phyloP scores from a whole-genome alignment of 2,113 vertebrate species.

The Marmota flaviventris region DNA sequence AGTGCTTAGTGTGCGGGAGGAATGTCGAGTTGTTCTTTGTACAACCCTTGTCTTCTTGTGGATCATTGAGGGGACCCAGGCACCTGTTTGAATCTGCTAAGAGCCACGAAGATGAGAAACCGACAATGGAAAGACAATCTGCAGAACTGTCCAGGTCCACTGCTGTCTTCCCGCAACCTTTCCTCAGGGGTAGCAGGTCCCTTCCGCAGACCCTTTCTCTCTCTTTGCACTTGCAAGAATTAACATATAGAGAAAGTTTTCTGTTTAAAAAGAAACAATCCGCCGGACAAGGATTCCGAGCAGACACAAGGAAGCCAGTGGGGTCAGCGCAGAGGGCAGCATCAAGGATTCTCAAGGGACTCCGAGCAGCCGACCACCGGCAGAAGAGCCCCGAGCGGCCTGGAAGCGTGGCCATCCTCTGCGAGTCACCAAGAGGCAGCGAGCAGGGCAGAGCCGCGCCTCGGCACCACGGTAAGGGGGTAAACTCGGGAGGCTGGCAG shows the following conservation, averaged over 20 bases:
- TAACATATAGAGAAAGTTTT: not conserved
- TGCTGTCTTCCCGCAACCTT: too few species aligned
- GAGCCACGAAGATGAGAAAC: not conserved
- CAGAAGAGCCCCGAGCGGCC: fast-evolving
- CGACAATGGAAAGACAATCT: fast-evolving
- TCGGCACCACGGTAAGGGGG: not conserved
- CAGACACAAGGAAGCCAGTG: fast-evolving
- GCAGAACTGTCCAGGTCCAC: fast-evolving
- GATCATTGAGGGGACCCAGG: fast-evolving
- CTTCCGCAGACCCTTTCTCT: not conserved
- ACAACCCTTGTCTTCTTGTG: fast-evolving
- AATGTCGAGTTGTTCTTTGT: fast-evolving
- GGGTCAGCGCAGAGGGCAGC: fast-evolving
- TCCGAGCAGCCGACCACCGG: not conserved
- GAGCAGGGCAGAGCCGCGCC: fast-evolving
- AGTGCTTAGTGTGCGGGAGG: fast-evolving
- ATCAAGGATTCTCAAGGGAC: fast-evolving
- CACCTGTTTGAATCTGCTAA: fast-evolving
- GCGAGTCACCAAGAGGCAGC: not conserved
- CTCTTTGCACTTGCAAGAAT: not conserved
- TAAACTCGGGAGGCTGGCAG: not conserved
- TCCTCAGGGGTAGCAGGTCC: not conserved
- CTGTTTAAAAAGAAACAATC: not conserved
- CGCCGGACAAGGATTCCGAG: not conserved
- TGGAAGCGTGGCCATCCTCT: not conserved